Evolutionary conservation across 2,113 vertebrate genomes (phyloP).

Genomic region (Pteropus alecto): DNA sequence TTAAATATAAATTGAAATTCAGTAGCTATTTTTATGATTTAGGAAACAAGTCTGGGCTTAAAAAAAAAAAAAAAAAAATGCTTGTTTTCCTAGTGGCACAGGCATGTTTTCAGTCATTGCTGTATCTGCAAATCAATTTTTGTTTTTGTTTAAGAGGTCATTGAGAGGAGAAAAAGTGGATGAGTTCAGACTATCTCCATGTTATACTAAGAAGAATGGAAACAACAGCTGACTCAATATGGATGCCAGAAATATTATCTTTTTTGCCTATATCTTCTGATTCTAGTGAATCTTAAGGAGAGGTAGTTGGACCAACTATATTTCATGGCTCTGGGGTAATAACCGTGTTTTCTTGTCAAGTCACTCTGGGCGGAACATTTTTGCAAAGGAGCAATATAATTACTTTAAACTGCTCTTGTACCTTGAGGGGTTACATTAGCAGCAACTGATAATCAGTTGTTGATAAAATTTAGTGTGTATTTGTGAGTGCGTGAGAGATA

Average conservation of each 20-base stretch:
- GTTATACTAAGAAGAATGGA: background rate
- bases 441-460: background rate
- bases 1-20: slow-evolving; percentile 41
- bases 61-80: slow-evolving; percentile 38
- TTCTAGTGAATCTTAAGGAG: background rate
- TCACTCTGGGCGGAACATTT: background rate
- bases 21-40: slow-evolving; percentile 49
- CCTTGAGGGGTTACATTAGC: background rate
- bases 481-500: background rate
- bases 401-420: background rate
- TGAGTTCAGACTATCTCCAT: background rate
- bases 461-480: background rate
- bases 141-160: background rate
- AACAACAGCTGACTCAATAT: background rate
- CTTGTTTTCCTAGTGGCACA: slow-evolving; percentile 38
- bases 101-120: slow-evolving; percentile 17
- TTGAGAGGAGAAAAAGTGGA: background rate
- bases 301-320: background rate
- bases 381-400: background rate
- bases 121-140: slow-evolving; percentile 45
- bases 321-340: background rate
- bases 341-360: background rate
- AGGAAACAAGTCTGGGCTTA: slow-evolving; percentile 40
- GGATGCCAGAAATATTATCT: background rate
- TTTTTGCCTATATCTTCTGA: background rate